Percentiles rank a stretch among this genome's conserved stretches.
Evolutionary conservation across 2,888 invertebrate genomes (phyloP).

Genomic region (Bellardia pandia): DNA sequence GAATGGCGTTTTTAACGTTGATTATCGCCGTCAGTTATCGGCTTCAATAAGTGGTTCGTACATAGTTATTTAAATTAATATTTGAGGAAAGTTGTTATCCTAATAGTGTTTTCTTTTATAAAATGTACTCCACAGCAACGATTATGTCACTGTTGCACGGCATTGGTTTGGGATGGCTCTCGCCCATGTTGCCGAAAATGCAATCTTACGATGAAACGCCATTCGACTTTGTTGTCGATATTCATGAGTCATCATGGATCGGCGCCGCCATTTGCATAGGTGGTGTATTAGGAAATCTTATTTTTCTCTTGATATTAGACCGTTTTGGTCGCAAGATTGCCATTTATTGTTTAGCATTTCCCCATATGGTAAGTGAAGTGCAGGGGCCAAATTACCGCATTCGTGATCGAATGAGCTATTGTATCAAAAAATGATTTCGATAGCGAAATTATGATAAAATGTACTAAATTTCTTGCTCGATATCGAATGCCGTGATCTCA

Average conservation of each 20-base stretch:
- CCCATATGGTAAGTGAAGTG: constrained; percentile 79
- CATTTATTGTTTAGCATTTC: constrained; percentile 79
- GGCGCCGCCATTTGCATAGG: constrained; percentile 80
- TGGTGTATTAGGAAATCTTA: constrained; percentile 79
- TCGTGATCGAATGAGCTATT: too few species aligned
- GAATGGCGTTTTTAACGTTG: constrained; percentile 42
- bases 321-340: constrained; percentile 80
- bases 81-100: not conserved
- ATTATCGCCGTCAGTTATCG: constrained; percentile 50
- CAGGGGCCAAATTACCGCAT: too few species aligned
- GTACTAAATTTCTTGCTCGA: too few species aligned
- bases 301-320: constrained; percentile 79
- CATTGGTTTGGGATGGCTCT: constrained; percentile 81
- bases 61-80: not conserved
- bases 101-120: not conserved
- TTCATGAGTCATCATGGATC: constrained; percentile 82
- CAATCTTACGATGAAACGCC: constrained; percentile 77
- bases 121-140: constrained; percentile 76
- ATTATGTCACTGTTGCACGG: constrained; percentile 81
- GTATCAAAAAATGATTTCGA: too few species aligned
- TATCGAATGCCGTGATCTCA: too few species aligned
- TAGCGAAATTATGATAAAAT: too few species aligned
- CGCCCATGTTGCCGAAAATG: constrained; percentile 79
- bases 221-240: constrained; percentile 77
- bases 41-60: constrained; percentile 56